Evolutionary conservation across 2,888 invertebrate genomes (phyloP), one percentile per base, ranked within the genome.

Genomic region (Timandra comae): DNA sequence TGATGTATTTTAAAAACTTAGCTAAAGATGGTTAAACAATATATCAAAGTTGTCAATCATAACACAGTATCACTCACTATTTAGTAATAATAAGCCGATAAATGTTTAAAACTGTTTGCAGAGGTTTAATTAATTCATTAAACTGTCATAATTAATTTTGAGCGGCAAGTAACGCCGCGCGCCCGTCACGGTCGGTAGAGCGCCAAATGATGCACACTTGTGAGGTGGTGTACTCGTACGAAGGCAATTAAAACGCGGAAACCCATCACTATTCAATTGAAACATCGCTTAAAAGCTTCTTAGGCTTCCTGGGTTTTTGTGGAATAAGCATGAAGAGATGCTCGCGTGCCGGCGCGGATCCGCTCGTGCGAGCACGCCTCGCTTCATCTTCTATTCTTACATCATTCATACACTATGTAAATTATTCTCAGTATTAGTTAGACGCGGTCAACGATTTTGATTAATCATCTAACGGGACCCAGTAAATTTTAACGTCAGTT

Each of bases 281-380:
- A 70, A 62, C 72, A 74, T 74, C 71, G 61, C 58, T 63, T 60
- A 60, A 52, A 46, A 56, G 63, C 56, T 56, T 38, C 37, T 54
- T 56, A 45, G 42, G 63, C 59, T 84, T 84, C 80, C 82, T 79
- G 52, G 66, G 70, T 80, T 81, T 84, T 81, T 80, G 60, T 66
- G 55, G 36, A 34, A 16, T 51, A 44, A 53, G 46, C 41, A 39
- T 42, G 36, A 24, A 23, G 23, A 45, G 49, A 42, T 48, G 45
- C 45, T 65, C 58, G 74, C 77, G 74, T 75, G 78, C 62, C 48
- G 47, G 6, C 39, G 30, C 40, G 43, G 69, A 46, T 52, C 46
- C 75, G 80, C 75, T 73, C 73, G 71, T 73, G 70, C 64, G 70
- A 63, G 30, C 62, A 49, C 56, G 40, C 52, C 34, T 35, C 43